Evolutionary conservation across 2,113 vertebrate species (phyloP).

Genomic region (Stercorarius parasiticus): DNA sequence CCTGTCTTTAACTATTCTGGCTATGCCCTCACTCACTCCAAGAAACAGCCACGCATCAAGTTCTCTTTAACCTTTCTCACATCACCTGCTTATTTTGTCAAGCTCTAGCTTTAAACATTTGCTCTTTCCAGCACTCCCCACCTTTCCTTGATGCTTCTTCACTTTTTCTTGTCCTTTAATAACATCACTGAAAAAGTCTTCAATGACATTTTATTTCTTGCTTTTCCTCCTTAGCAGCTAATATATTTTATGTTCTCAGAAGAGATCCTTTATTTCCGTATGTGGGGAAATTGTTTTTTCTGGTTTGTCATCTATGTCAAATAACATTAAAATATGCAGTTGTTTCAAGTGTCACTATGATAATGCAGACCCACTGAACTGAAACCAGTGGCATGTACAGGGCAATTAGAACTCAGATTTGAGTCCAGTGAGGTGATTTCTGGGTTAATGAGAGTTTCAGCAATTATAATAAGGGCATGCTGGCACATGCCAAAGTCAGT

Average conservation of each 20-base stretch:
- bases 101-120: background rate
- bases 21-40: background rate
- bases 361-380: background rate
- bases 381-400: background rate
- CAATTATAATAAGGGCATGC: background rate
- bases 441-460: constrained; percentile 4
- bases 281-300: background rate
- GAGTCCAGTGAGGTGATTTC: background rate
- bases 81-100: background rate
- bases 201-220: background rate
- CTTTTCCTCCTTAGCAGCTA: background rate
- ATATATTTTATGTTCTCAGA: background rate
- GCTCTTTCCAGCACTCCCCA: background rate
- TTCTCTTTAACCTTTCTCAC: background rate
- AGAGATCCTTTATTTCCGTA: background rate
- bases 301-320: background rate
- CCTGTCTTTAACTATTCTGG: background rate
- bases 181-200: background rate
- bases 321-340: constrained; percentile 15
- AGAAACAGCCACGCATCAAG: background rate
- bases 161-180: background rate
- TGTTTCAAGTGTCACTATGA: background rate
- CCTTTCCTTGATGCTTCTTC: background rate
- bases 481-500: background rate
- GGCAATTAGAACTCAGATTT: background rate